A percentile compares a stretch with the other conserved stretches of the same genome.
These are phyloP conservation scores for Microhierax caerulescens DNA, from an alignment of 2,797 vertebrate species.

Conservation along the genomic window DNA sequence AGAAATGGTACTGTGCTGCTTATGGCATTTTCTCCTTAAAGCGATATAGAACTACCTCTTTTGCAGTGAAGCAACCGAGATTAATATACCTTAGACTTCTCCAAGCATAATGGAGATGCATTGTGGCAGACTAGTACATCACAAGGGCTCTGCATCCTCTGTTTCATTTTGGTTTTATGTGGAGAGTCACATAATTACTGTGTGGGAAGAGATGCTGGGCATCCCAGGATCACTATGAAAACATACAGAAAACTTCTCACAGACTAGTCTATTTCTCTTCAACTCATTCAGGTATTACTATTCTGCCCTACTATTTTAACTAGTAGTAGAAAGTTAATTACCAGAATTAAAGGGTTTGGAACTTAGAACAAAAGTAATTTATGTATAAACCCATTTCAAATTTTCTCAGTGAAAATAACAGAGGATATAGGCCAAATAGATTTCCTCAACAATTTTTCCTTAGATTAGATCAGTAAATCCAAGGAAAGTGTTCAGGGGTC, in stretches of 20 bases:
- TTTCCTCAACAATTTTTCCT: constrained; percentile 47
- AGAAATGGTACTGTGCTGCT: neutral
- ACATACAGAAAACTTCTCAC: neutral
- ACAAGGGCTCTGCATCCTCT: neutral
- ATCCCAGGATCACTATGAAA: neutral
- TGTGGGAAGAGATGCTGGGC: neutral
- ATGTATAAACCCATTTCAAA: constrained; percentile 2
- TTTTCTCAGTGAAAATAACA: constrained; percentile 35
- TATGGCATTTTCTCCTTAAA: neutral
- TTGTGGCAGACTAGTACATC: neutral
- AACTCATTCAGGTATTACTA: neutral
- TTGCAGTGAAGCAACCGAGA: neutral
- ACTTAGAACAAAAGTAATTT: constrained; percentile 20
- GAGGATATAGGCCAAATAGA: neutral
- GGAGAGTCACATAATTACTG: neutral
- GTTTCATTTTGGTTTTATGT: neutral
- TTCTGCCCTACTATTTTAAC: neutral
- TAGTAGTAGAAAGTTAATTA: neutral
- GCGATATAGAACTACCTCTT: rapidly evolving
- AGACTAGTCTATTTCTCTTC: neutral
- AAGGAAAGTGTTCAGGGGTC: neutral
- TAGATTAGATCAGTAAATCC: neutral
- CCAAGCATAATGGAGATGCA: neutral
- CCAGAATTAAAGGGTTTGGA: neutral
- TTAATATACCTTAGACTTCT: neutral